Evolutionary conservation across 2,888 invertebrate species (phyloP).

Genomic region (Monopis laevigella): DNA sequence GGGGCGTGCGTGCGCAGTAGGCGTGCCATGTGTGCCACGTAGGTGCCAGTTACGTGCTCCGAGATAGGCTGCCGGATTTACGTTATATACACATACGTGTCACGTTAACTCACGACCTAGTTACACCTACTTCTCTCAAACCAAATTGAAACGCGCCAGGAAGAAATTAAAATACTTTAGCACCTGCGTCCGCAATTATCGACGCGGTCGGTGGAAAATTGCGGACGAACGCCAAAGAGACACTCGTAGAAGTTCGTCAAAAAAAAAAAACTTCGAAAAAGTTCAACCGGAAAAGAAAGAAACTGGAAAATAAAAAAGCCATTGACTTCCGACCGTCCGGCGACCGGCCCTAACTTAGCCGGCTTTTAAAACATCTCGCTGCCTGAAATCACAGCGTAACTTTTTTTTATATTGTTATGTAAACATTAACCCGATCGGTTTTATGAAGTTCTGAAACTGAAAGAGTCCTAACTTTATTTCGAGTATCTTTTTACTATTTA

Average conservation of each 20-base stretch:
- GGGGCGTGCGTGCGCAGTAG: slow-evolving; percentile 42
- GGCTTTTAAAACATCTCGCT: slow-evolving; percentile 52
- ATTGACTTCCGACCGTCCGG: slow-evolving; percentile 56
- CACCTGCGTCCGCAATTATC: slow-evolving; percentile 65
- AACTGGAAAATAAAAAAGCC: slow-evolving; percentile 64
- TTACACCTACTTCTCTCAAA: too few relatives aligned
- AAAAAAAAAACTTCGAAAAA: slow-evolving; percentile 60
- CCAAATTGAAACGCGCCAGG: too few relatives aligned
- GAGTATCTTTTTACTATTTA: too few relatives aligned
- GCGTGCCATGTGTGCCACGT: slow-evolving; percentile 37
- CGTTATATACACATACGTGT: too few relatives aligned
- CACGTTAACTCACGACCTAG: too few relatives aligned
- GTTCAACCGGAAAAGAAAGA: slow-evolving; percentile 60
- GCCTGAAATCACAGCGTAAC: slow-evolving; percentile 40
- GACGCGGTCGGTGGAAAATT: slow-evolving; percentile 59
- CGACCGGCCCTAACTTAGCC: slow-evolving; percentile 37
- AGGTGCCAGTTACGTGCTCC: slow-evolving; percentile 31
- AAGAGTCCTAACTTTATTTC: too few relatives aligned
- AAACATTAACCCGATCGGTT: slow-evolving; percentile 8
- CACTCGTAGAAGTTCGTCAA: slow-evolving; percentile 61
- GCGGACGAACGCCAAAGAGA: slow-evolving; percentile 59
- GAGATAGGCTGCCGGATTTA: slow-evolving; percentile 27
- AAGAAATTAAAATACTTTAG: not conserved
- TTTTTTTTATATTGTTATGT: slow-evolving; percentile 30
- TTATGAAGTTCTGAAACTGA: slow-evolving; percentile 1